Evolutionary conservation across 2,113 vertebrate genomes (phyloP).

Genomic region (Brienomyrus longianalis): DNA sequence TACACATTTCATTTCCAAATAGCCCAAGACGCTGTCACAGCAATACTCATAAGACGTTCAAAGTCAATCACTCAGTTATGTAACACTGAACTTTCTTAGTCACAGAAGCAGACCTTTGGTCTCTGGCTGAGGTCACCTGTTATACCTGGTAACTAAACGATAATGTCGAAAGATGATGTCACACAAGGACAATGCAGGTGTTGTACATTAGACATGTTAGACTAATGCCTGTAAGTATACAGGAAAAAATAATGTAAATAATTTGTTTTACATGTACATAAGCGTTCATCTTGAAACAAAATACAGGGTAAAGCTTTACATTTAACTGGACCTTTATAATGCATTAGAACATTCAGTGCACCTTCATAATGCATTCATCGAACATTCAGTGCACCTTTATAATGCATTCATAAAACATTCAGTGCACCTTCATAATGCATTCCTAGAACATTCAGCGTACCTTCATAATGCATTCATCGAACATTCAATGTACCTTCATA

Average conservation of each 20-base stretch:
- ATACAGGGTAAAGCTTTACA: neutral
- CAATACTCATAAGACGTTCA: neutral
- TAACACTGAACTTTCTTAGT: constrained; percentile 10
- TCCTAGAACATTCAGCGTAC: neutral
- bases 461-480: neutral
- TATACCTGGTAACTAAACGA: neutral
- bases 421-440: too few relatives aligned
- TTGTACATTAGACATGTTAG: neutral
- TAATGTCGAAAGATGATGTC: neutral
- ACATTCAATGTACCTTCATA: neutral
- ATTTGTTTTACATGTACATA: neutral
- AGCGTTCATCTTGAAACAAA: neutral
- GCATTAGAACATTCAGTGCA: neutral
- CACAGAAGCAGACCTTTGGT: constrained; percentile 6
- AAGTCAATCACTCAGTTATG: neutral
- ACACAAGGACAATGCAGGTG: neutral
- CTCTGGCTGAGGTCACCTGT: neutral
- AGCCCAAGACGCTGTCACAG: neutral
- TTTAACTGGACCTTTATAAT: neutral
- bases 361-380: neutral
- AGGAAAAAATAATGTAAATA: neutral
- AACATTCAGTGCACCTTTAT: neutral
- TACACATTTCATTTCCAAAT: neutral
- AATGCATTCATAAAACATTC: neutral
- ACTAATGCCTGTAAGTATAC: neutral